Conservation (phyloP, 2,113 vertebrate genomes). For the Falco punctatus region DNA sequence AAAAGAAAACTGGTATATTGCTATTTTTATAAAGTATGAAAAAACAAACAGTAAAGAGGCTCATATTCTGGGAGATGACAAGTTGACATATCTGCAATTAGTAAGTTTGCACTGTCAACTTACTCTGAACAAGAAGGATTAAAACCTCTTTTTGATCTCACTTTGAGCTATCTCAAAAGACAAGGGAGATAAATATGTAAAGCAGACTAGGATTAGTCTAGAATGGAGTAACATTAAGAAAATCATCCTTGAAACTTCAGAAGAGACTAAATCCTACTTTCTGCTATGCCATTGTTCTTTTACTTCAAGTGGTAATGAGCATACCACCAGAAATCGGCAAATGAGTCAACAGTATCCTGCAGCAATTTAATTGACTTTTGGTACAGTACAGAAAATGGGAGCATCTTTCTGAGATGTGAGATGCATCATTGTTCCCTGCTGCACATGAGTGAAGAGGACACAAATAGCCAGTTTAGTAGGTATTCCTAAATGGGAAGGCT, state of each 20-base stretch:
- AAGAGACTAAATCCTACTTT: neutral
- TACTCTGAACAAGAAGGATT: conserved; percentile 16
- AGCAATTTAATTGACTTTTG: neutral
- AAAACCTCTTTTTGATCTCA: conserved; percentile 40
- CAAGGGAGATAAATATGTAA: conserved; percentile 3
- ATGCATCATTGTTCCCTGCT: neutral
- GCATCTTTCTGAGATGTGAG: neutral
- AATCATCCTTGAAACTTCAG: neutral
- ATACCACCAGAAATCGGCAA: neutral
- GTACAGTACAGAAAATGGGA: neutral
- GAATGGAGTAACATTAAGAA: neutral
- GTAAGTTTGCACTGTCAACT: conserved; percentile 28
- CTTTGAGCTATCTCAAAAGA: conserved; percentile 8
- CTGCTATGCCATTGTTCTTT: neutral
- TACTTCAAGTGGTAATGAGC: neutral
- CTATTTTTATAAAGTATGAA: neutral
- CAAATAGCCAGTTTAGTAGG: neutral
- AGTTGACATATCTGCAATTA: conserved; percentile 16
- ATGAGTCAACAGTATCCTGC: neutral
- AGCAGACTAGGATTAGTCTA: conserved; percentile 17
- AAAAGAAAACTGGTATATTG: neutral
- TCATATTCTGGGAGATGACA: neutral
- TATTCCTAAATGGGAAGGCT: neutral
- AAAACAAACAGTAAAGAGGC: neutral
- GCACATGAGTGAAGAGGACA: neutral